These are phyloP conservation scores for Axea sp. DNA, from an alignment of 2,888 invertebrate genomes.

Conservation along the genomic window DNA sequence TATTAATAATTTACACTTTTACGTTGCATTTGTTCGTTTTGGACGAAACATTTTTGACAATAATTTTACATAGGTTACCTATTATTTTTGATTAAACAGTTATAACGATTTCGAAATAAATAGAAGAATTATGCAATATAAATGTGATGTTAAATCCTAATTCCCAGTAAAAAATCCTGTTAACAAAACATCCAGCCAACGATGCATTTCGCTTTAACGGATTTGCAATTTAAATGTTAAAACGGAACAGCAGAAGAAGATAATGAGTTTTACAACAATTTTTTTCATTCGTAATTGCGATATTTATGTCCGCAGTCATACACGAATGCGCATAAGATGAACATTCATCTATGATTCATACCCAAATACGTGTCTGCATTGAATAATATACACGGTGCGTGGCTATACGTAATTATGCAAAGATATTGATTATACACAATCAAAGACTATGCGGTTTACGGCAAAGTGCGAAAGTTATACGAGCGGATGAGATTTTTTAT, in stretches of 20 bases:
- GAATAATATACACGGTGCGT: constrained; percentile 38
- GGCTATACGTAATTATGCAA: constrained; percentile 46
- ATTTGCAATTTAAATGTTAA: constrained; percentile 17
- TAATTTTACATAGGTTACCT: no score
- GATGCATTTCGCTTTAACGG: constrained; percentile 7
- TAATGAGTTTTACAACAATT: constrained; percentile 15
- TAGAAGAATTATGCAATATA: no score
- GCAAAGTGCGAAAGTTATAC: constrained; percentile 33
- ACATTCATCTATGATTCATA: constrained; percentile 40
- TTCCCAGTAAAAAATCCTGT: no score
- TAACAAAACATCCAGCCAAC: no score
- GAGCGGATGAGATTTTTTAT: constrained; percentile 20
- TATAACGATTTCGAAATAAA: no score
- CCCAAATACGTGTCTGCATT: constrained; percentile 36
- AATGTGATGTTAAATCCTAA: no score
- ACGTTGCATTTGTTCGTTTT: no score
- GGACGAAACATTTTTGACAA: no score
- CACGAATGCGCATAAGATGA: constrained; percentile 31
- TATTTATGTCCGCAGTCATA: constrained; percentile 21
- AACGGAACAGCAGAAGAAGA: not conserved
- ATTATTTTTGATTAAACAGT: no score
- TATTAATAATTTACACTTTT: no score
- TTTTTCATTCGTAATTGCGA: constrained; percentile 7
- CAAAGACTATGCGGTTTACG: constrained; percentile 49
- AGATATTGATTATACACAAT: constrained; percentile 48